Conservation (phyloP, 2,888 invertebrate genomes). For the Cinara cedri region DNA sequence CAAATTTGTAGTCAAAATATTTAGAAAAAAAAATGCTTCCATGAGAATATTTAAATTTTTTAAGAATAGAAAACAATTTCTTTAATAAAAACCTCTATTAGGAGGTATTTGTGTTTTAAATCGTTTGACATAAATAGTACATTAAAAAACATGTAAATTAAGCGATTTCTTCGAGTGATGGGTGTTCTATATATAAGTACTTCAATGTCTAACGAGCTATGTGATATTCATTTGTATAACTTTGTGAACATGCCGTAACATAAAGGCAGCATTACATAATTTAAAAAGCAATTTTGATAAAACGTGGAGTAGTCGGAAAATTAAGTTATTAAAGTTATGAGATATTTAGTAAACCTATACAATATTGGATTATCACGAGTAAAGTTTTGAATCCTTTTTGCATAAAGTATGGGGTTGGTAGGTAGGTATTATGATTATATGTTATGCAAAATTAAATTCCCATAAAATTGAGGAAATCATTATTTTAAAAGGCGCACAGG, state of each 20-base stretch:
- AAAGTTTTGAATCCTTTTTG: slow-evolving; percentile 10
- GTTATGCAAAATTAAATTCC: slow-evolving; percentile 6
- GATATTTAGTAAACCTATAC: slow-evolving; percentile 3
- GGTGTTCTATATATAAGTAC: not conserved
- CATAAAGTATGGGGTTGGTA: not conserved
- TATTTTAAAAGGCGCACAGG: not conserved
- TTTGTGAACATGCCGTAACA: not conserved
- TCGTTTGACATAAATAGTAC: too few relatives aligned
- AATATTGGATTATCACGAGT: slow-evolving; percentile 12
- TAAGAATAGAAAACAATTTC: too few relatives aligned
- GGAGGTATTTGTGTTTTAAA: too few relatives aligned
- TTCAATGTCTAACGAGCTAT: not conserved
- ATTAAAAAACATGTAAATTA: not conserved
- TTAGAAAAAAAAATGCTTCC: too few relatives aligned
- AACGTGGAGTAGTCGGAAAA: not conserved
- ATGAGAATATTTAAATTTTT: too few relatives aligned
- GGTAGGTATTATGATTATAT: too few relatives aligned
- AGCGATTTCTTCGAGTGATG: not conserved
- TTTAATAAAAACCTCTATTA: too few relatives aligned
- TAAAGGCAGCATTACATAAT: slow-evolving; percentile 11
- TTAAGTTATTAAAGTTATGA: slow-evolving; percentile 12
- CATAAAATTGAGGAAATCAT: not conserved
- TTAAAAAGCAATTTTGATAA: slow-evolving; percentile 20
- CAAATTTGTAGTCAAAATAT: too few relatives aligned
- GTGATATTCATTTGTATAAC: slow-evolving; percentile 9